Conservation (phyloP, 2,113 vertebrate species). For the Gadus macrocephalus region DNA sequence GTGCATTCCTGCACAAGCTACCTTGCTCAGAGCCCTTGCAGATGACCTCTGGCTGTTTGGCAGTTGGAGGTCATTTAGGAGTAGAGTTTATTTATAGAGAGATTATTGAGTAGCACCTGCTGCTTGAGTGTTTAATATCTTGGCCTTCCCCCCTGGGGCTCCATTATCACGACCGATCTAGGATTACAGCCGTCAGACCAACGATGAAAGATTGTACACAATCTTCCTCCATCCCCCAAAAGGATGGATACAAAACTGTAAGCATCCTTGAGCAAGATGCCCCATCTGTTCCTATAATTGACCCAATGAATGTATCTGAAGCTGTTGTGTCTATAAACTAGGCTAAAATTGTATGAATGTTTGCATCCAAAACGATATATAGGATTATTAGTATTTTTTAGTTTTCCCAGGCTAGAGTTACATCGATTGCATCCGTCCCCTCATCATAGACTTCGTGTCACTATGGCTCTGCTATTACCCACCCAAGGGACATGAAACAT, state of each 20-base stretch:
- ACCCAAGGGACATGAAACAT: slow-evolving; percentile 12
- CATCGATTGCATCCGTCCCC: slow-evolving; percentile 21
- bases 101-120: neutral
- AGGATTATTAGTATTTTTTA: slow-evolving; percentile 11
- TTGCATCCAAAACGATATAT: neutral
- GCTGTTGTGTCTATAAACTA: neutral
- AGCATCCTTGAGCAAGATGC: slow-evolving; percentile 21
- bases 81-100: neutral
- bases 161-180: slow-evolving; percentile 16
- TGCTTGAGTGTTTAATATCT: slow-evolving; percentile 39
- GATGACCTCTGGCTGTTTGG: too few relatives aligned
- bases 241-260: slow-evolving; percentile 18
- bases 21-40: too few relatives aligned
- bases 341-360: neutral
- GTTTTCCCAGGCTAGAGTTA: slow-evolving; percentile 8
- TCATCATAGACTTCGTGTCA: slow-evolving; percentile 13
- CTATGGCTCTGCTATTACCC: slow-evolving; percentile 12
- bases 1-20: too few relatives aligned
- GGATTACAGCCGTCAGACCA: slow-evolving; percentile 29
- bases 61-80: too few relatives aligned
- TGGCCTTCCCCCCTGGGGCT: slow-evolving; percentile 25
- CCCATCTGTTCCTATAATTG: slow-evolving; percentile 11
- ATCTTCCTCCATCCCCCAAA: neutral
- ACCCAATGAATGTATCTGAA: too few relatives aligned
- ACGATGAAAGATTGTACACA: slow-evolving; percentile 30